phyloP scores from a whole-genome alignment of 1,140 invertebrate species.

The Ganaspis sp. region DNA sequence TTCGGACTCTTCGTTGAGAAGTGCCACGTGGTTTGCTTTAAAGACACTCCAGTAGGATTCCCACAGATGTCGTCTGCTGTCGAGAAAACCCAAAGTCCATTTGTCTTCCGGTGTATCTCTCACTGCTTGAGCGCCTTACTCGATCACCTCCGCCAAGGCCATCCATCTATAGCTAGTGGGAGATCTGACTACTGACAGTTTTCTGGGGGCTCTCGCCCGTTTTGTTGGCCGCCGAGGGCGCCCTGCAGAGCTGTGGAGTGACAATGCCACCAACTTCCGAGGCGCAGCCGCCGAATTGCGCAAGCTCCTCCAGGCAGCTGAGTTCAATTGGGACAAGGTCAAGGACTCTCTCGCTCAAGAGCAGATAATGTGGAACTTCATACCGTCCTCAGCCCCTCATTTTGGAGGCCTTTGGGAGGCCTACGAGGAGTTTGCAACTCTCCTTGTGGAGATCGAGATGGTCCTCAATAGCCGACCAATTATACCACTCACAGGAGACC shows the following conservation, averaged over 20 bases:
- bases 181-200: background rate
- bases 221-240: background rate
- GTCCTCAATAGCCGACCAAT: conserved; percentile 34
- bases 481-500: conserved; percentile 5
- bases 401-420: background rate
- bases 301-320: background rate
- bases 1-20: too few species aligned
- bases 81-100: too few species aligned
- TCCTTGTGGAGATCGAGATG: background rate
- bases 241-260: background rate
- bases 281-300: background rate
- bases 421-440: background rate
- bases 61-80: too few species aligned
- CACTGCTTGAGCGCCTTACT: too few species aligned
- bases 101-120: too few species aligned
- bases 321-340: background rate
- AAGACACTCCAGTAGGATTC: too few species aligned
- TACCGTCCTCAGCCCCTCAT: background rate
- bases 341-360: background rate
- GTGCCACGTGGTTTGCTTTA: too few species aligned
- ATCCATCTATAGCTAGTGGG: background rate
- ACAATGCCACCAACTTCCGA: conserved; percentile 2
- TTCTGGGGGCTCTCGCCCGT: background rate
- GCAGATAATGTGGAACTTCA: background rate
- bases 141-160: background rate